Evolutionary conservation across 1,140 invertebrate species (phyloP), one percentile per base, ranked within the genome.

Genomic region (Choristoneura fumiferana): DNA sequence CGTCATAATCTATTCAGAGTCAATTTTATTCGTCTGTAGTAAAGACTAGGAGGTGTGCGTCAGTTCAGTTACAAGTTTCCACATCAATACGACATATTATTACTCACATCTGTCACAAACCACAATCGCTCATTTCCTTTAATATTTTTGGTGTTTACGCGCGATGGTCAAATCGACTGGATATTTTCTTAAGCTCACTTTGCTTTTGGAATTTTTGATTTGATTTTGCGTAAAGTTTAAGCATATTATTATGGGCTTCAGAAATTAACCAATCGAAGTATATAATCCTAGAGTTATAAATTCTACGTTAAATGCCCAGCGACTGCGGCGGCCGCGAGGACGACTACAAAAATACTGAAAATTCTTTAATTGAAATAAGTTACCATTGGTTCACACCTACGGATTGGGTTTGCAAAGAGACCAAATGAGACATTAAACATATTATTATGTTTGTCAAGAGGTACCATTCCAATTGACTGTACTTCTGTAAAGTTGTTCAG

Each of bases 71-170:
- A 29, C n/a, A 49, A 15, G 40, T 17, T 15, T 49, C 12, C 18
- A 49, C n/a, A 33, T 10, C 40, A 22, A 45, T 12, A 62, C 39
- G 60, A 62, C 52, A 63, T 56, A 61, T 58, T 57, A 66, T 57
- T 49, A 61, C 65, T 39, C 63, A 63, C 35, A 54, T 55, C 63
- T 70, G 77, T 74, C 74, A 78, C 75, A 81, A 73, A 72, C 67
- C 74, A 76, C 73, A 79, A 73, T 73, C 64, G 68, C 68, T 63
- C 62, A 55, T 68, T 68, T 67, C 52, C 54, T 64, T 63, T 58
- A 67, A 73, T 57, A 69, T 80, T 81, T 81, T 80, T 84, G 79
- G 81, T 82, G 78, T 84, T 65, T 67, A 64, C 54, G 60, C 69
- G 74, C 69, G 76, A 78, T 71, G 72, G 63, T 73, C 62, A 57